Base-by-base conservation (phyloP, 2,888 invertebrate genomes). In the Anoplius nigerrimus region DNA sequence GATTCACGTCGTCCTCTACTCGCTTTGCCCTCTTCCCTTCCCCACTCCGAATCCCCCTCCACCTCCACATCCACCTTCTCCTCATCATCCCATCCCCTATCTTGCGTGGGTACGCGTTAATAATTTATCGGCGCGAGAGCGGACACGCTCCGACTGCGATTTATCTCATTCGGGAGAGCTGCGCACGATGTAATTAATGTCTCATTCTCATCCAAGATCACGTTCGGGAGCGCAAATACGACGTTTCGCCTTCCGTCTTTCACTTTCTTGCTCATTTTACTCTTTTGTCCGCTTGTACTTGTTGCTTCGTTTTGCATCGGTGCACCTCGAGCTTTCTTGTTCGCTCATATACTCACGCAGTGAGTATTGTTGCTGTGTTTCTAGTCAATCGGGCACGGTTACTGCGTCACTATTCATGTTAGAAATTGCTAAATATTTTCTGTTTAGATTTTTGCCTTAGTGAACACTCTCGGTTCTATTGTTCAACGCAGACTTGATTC, bases 41-140 rank as follows among this genome's bases (percentile, higher is more conserved):
- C n/a, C n/a, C n/a, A n/a, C n/a, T 34, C 34, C 1, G 11, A 1
- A 6, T 6, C 8, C 11, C 6, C 34, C 34, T 11, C 34, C 11
- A 11, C 11, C 34, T 3, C 11, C 6, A n/a, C n/a, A n/a, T 34
- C 34, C 1, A 6, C 6, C 34, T 6, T 11, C 11, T 1, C 34
- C 34, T 11, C 34, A 1, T 34, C 11, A 6, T 3, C 11, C 6
- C 34, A 3, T 34, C 34, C 67, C 66, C 43, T 51, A 62, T 51
- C n/a, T 57, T 59, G 63, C 66, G 66, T 71, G 75, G 78, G 75
- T 78, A 68, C 56, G 62, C 59, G 75, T 71, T 69, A 78, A 78
- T 78, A 74, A 78, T 78, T 78, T 78, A 78, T 78, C 68, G 71
- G 64, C 62, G 51, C 53, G 53, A 67, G 62, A 56, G 66, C 65